Conservation (phyloP, 2,113 vertebrate species). For the Neodon shergylaensis region DNA sequence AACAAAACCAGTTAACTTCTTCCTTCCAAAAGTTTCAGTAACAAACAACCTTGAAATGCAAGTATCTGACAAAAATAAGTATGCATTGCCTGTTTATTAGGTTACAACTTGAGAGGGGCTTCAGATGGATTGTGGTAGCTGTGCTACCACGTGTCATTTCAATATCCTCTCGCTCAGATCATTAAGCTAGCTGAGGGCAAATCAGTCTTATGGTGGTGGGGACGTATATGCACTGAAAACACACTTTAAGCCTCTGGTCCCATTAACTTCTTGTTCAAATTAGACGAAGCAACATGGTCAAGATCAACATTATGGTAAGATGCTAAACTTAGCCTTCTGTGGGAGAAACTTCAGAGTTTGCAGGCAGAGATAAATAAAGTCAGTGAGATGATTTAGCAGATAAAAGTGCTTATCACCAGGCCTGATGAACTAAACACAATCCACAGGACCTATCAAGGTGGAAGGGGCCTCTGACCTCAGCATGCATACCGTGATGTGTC, state of each 20-base stretch:
- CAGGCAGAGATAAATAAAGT: background rate
- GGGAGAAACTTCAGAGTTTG: background rate
- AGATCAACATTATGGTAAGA: background rate
- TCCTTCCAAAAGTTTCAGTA: background rate
- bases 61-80: background rate
- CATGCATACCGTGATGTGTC: background rate
- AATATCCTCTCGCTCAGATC: background rate
- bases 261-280: background rate
- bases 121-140: background rate
- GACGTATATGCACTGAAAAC: background rate
- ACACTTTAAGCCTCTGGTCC: background rate
- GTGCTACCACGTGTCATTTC: background rate
- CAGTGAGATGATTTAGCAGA: background rate
- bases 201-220: background rate
- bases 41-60: background rate
- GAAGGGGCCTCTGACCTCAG: background rate
- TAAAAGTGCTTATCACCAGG: background rate
- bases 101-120: background rate
- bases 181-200: background rate
- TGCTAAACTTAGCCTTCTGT: background rate
- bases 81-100: background rate
- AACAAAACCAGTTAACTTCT: background rate
- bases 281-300: conserved; percentile 18
- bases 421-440: background rate
- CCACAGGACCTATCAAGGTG: background rate